Conservation (phyloP, 2,888 invertebrate genomes). For the Microdon myrmicae region DNA sequence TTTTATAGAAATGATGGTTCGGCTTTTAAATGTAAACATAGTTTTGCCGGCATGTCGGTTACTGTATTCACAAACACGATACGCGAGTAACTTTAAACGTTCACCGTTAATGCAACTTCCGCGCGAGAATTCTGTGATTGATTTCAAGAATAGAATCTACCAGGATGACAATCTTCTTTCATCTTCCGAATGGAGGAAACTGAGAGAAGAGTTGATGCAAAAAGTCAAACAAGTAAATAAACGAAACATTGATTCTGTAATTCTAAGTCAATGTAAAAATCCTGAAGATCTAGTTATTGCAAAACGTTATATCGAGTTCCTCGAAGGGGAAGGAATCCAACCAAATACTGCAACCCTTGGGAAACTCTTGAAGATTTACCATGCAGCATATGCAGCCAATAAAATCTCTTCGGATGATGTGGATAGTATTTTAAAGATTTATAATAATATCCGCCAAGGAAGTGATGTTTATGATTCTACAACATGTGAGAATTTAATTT, state of each 20-base stretch:
- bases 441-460: conserved; percentile 62
- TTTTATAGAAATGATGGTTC: no score
- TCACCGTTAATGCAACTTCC: conserved; percentile 41
- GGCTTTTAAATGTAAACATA: no score
- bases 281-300: conserved; percentile 68
- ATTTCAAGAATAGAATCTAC: conserved; percentile 54
- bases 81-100: conserved; percentile 56
- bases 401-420: conserved; percentile 68
- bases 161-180: conserved; percentile 47
- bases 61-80: no score
- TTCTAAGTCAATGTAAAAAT: conserved; percentile 69
- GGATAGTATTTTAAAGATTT: conserved; percentile 70
- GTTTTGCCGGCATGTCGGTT: no score
- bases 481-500: conserved; percentile 72
- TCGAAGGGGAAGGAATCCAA: conserved; percentile 67
- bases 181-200: conserved; percentile 57
- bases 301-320: conserved; percentile 71
- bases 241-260: conserved; percentile 72
- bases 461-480: conserved; percentile 72
- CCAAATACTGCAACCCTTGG: conserved; percentile 72
- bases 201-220: conserved; percentile 55
- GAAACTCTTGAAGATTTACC: conserved; percentile 71
- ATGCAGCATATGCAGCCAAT: conserved; percentile 57
- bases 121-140: conserved; percentile 54
- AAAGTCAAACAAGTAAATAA: conserved; percentile 57